Base-by-base conservation (phyloP, 2,797 vertebrate species). In the Lagocephalus sceleratus region DNA sequence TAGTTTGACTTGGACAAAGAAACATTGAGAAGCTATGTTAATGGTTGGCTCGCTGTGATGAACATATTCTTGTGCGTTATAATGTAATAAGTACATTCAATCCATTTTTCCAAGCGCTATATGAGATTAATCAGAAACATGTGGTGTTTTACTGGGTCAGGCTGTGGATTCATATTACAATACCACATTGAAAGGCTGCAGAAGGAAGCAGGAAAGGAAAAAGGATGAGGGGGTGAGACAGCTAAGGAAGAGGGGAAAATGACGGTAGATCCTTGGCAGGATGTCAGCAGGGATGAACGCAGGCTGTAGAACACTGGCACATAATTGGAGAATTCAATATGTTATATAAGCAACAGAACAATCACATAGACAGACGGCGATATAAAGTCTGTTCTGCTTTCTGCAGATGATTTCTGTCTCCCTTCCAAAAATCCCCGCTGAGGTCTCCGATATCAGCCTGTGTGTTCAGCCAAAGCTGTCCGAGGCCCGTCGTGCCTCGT, bases 261-360 rank as follows among this genome's bases (percentile, higher is more conserved):
- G 75, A 78, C 74, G 62, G 60, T 61, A 61, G 67, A 77, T 60
- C 71, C 54, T 57, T 75, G 70, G 73, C 82, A 76, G 78, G 16
- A 19, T 19, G 40, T 42, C 17, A 19, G 17, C 66, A 52, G 69
- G 32, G 32, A 35, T 35, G 32, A 35, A 35, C 10, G 32, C 32
- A 35, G 32, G 8, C 32, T 57, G 52, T 78, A 58, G 63, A 68
- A 65, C 58, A 22, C 71, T 57, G 63, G 77, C 76, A 83, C 77
- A 78, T 67, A 76, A 79, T 71, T 75, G 82, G 76, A 78, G 67
- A 76, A 79, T 73, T 85, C 82, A 82, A 78, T 87, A 82, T 47
- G 58, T 69, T 73, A 71, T 68, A 61, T 63, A 74, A 59, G 29
- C 57, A 62, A 67, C 61, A 69, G 53, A 51, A 41, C 25, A 41